Percentiles rank a stretch among this genome's conserved stretches.
These are phyloP conservation scores for Corydoras maculifer DNA, from an alignment of 2,113 vertebrate genomes.

Conservation along the genomic window DNA sequence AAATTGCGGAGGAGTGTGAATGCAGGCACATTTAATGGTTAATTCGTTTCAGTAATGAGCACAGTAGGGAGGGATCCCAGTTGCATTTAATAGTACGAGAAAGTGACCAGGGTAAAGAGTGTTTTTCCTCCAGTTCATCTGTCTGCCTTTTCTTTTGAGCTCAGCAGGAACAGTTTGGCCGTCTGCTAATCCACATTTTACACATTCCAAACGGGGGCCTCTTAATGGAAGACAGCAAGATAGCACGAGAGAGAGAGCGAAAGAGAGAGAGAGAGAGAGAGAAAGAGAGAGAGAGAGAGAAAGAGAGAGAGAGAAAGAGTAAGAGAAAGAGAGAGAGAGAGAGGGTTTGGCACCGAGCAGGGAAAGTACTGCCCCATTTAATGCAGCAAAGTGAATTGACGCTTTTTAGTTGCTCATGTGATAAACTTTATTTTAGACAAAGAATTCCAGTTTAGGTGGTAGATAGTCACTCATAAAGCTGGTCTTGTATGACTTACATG, in stretches of 20 bases:
- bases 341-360: constrained; percentile 3
- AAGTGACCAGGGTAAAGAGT: constrained; percentile 29
- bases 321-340: constrained; percentile 4
- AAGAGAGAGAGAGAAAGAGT: constrained; percentile 7
- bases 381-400: background rate
- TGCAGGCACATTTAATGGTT: background rate
- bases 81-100: constrained; percentile 24
- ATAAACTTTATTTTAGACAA: constrained; percentile 12
- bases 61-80: constrained; percentile 33
- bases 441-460: constrained; percentile 13
- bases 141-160: constrained; percentile 46
- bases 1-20: too few species aligned
- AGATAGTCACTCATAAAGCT: background rate
- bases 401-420: background rate
- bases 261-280: background rate
- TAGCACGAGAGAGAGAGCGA: background rate
- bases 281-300: constrained; percentile 7
- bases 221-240: constrained; percentile 29
- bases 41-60: constrained; percentile 3
- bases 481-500: too few species aligned
- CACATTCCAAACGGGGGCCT: constrained; percentile 58
- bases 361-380: constrained; percentile 10
- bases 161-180: constrained; percentile 51
- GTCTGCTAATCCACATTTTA: constrained; percentile 61
- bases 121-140: constrained; percentile 46